A percentile compares a stretch with the other conserved stretches of the same genome.
Conservation (phyloP, 2,113 vertebrate genomes). For the Athene cunicularia region DNA sequence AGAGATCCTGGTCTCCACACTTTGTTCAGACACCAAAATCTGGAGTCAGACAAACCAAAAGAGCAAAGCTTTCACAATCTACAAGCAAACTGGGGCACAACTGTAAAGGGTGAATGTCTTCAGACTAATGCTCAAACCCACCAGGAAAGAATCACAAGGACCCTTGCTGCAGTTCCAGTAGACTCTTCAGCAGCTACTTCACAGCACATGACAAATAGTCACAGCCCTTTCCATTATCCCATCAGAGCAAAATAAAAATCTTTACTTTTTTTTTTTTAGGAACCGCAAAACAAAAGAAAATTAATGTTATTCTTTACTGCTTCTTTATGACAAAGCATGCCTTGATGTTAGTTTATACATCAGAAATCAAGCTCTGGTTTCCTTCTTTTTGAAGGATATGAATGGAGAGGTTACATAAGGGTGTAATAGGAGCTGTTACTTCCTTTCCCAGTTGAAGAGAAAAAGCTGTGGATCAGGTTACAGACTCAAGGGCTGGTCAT, state of each 20-base stretch:
- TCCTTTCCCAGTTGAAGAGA: constrained; percentile 43
- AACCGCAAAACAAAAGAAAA: neutral
- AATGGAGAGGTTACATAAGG: constrained; percentile 59
- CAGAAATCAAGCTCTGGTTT: constrained; percentile 35
- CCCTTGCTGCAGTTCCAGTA: neutral
- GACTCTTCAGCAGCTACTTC: neutral
- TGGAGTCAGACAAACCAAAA: neutral
- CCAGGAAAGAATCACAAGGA: neutral
- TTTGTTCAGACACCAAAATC: neutral
- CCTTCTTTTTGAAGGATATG: constrained; percentile 33
- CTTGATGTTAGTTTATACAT: constrained; percentile 6
- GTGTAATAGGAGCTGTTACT: constrained; percentile 68
- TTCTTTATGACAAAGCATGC: neutral
- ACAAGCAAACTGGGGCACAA: neutral
- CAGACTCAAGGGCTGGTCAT: neutral
- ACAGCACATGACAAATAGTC: neutral
- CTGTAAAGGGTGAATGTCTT: neutral
- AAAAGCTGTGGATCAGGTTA: constrained; percentile 60
- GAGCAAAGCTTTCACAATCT: neutral
- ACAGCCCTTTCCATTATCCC: neutral
- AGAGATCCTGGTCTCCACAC: neutral
- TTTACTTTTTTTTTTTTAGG: neutral
- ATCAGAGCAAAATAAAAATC: neutral
- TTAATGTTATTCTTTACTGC: neutral
- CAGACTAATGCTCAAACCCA: neutral